Conservation (phyloP, 2,888 invertebrate genomes). For the Eristalis pertinax region DNA sequence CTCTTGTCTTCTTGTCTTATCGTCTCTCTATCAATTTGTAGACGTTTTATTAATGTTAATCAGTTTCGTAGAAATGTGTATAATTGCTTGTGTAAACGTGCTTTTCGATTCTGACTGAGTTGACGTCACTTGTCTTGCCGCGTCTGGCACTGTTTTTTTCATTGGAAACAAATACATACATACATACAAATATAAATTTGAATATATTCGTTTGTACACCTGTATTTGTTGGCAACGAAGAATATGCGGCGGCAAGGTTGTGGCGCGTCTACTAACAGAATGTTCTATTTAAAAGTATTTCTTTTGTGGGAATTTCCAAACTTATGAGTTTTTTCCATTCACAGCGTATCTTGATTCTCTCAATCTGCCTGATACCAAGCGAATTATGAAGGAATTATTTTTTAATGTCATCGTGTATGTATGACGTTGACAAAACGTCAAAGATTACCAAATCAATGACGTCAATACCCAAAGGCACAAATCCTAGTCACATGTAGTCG, state of each 20-base stretch:
- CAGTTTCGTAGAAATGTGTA: slow-evolving; percentile 13
- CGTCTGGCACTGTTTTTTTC: slow-evolving; percentile 32
- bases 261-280: slow-evolving; percentile 19
- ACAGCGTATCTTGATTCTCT: slow-evolving; percentile 13
- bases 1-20: slow-evolving; percentile 8
- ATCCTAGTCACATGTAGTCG: background rate
- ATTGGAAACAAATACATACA: background rate
- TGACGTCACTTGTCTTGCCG: slow-evolving; percentile 44
- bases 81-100: slow-evolving; percentile 23
- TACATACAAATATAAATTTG: background rate
- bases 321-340: slow-evolving; percentile 21
- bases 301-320: slow-evolving; percentile 31
- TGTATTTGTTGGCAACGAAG: background rate
- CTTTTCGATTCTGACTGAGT: slow-evolving; percentile 6
- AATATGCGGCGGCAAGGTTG: background rate
- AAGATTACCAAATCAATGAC: background rate
- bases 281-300: slow-evolving; percentile 36
- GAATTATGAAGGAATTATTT: slow-evolving; percentile 18
- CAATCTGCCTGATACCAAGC: background rate
- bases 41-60: slow-evolving; percentile 21
- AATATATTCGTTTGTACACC: background rate
- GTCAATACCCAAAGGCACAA: slow-evolving; percentile 1
- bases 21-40: slow-evolving; percentile 7
- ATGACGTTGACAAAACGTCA: background rate
- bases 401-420: slow-evolving; percentile 10